Conservation (phyloP, 1,140 invertebrate species). For the Heliothis subflexa region DNA sequence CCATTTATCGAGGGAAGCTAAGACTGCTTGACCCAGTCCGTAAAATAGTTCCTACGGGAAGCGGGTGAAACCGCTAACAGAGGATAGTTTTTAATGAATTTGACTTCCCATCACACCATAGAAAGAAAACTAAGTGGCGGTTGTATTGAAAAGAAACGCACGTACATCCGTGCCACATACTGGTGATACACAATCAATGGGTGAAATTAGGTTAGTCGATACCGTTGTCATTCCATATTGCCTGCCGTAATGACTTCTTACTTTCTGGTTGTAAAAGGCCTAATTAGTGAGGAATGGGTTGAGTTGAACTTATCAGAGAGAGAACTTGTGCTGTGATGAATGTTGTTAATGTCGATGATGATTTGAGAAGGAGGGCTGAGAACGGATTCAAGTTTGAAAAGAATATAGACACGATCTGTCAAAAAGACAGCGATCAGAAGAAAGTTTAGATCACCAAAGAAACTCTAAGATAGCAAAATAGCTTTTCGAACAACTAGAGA, state of each 20-base stretch:
- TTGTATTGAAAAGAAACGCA: slow-evolving; percentile 44
- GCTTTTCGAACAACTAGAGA: slow-evolving; percentile 1
- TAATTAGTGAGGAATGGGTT: neutral
- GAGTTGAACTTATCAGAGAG: neutral
- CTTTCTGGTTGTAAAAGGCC: slow-evolving; percentile 11
- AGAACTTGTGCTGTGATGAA: neutral
- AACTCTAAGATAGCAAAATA: neutral
- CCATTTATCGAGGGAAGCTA: too few relatives aligned
- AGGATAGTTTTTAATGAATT: neutral
- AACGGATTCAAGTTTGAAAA: neutral
- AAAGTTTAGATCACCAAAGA: neutral
- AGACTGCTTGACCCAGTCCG: too few relatives aligned
- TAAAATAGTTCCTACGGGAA: too few relatives aligned
- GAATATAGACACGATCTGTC: neutral
- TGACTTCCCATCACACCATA: neutral
- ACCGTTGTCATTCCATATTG: slow-evolving; percentile 7
- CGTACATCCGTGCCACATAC: slow-evolving; percentile 50
- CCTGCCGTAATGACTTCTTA: slow-evolving; percentile 15
- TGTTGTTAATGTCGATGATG: neutral
- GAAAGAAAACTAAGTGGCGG: slow-evolving; percentile 20
- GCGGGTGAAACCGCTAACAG: too few relatives aligned
- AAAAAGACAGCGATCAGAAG: neutral
- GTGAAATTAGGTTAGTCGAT: slow-evolving; percentile 53
- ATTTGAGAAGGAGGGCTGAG: neutral
- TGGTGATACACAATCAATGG: slow-evolving; percentile 48